Evolutionary conservation across 2,797 vertebrate species (phyloP).

Genomic region (Rousettus madagascariensis): DNA sequence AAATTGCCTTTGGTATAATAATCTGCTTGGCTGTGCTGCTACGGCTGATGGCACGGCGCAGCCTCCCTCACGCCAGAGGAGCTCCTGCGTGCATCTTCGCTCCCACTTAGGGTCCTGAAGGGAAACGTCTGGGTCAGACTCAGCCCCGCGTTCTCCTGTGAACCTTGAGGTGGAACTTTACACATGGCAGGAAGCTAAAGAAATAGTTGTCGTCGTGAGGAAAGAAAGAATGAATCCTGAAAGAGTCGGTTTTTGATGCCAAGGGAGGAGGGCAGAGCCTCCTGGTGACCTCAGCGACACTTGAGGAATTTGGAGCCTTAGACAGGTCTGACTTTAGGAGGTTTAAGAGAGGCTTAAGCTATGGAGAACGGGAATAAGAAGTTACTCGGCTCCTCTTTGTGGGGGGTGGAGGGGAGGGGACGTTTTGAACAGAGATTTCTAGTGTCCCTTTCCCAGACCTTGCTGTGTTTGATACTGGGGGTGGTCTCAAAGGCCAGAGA

Average conservation of each 20-base stretch:
- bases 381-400: neutral
- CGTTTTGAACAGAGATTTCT: neutral
- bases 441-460: neutral
- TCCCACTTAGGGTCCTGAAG: neutral
- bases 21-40: neutral
- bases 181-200: neutral
- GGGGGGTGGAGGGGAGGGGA: too few relatives aligned
- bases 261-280: neutral
- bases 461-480: neutral
- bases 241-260: neutral
- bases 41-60: fast-evolving
- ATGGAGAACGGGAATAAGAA: neutral
- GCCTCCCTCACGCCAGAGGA: neutral
- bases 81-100: neutral
- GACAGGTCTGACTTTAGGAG: neutral
- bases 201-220: neutral
- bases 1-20: neutral
- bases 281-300: neutral
- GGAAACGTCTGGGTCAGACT: neutral
- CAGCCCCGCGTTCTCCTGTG: neutral
- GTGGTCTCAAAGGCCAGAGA: neutral
- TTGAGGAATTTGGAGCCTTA: neutral
- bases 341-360: neutral
- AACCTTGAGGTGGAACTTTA: neutral
- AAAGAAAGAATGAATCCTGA: neutral